Base-by-base conservation (phyloP, 92 coral and sea anemone genomes). In the Phymanthus crucifer region DNA sequence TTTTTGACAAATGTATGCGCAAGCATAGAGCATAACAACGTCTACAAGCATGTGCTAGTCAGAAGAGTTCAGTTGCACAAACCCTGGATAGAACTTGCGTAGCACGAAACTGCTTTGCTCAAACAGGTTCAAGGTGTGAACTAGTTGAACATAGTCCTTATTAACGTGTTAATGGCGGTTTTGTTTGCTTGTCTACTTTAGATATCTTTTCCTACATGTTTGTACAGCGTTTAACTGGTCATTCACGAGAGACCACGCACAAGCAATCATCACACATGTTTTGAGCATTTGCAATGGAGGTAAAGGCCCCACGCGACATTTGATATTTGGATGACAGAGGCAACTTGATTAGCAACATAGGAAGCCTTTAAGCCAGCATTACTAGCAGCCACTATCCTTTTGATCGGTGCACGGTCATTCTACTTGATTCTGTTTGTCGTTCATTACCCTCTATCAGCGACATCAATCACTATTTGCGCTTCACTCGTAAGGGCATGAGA, bases 151-250 rank as follows among this genome's bases (percentile, higher is more conserved):
- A 61, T 1, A 19, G 34, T 11, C 29, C 68, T 27, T 29, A 34
- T 26, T 12, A 61, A 29, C 68, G 68, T 61, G 68, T 61, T 61
- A 61, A 61, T 61, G 2, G 29, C 34, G 8, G 68, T n/a, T 61
- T 12, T 11, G 29, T 61, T 61, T 61, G 68, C 29, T 61, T 61
- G 68, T 61, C 68, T 61, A 61, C 68, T 61, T 61, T 27, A 27
- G 32, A 27, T 61, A 61, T 61, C 68, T 61, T 27, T 27, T 12
- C 3, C 34, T 7, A 6, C 26, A 4, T 61, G 68, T 61, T 61
- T 61, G 26, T 27, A 27, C 68, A 61, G 68, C 33, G 34, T 29
- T 61, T 61, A 61, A 21, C 64, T 17, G 33, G 68, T 61, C 32
- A 23, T 26, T 61, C 68, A 61, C 32, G 13, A 61, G 17, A 61